These are phyloP conservation scores for Odontomyia ornata DNA, from an alignment of 2,888 invertebrate species.

Conservation along the genomic window DNA sequence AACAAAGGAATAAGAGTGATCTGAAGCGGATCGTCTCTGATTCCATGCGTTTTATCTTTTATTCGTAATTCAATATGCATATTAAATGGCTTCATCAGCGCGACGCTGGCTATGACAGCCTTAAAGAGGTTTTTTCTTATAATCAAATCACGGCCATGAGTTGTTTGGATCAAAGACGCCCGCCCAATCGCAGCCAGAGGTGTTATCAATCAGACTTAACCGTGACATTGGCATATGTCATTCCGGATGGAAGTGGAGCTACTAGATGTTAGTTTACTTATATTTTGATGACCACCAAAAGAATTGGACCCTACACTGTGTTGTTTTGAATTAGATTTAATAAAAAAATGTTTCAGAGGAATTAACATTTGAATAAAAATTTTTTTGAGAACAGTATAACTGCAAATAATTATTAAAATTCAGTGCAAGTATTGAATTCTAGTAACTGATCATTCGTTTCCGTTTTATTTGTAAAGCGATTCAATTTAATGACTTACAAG, in stretches of 20 bases:
- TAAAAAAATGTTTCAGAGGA: background rate
- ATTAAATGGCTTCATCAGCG: conserved; percentile 43
- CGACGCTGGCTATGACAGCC: background rate
- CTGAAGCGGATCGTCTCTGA: background rate
- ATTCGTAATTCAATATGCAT: conserved; percentile 37
- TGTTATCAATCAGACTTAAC: conserved; percentile 48
- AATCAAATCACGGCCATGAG: background rate
- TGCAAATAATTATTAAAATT: too few relatives aligned
- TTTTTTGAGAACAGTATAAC: too few relatives aligned
- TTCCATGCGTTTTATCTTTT: conserved; percentile 35
- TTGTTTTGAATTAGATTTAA: background rate
- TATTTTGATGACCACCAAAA: background rate
- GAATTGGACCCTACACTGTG: background rate
- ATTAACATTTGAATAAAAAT: too few relatives aligned
- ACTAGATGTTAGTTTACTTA: conserved; percentile 5
- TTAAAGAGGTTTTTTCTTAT: background rate
- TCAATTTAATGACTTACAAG: too few relatives aligned
- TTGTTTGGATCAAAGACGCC: conserved; percentile 19
- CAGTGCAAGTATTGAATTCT: too few relatives aligned
- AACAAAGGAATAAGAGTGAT: background rate
- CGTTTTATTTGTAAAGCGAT: too few relatives aligned
- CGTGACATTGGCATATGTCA: conserved; percentile 46
- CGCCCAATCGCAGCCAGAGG: conserved; percentile 8
- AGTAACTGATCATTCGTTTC: too few relatives aligned
- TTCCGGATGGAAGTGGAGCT: conserved; percentile 17